These are phyloP conservation scores for Apantesis nais DNA, from an alignment of 2,888 invertebrate genomes.

Conservation along the genomic window DNA sequence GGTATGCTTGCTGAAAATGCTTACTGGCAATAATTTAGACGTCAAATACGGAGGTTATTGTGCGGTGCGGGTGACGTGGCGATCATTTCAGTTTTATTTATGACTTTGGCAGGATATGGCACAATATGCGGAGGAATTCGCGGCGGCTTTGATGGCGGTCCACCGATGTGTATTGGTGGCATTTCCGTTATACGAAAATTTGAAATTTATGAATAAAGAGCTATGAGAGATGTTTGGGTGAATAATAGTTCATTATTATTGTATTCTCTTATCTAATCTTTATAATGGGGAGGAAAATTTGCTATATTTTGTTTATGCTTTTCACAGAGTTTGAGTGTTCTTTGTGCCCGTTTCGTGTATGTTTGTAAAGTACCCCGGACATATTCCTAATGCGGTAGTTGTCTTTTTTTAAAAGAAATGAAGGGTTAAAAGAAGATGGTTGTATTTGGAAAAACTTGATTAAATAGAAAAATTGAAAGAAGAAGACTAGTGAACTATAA, in stretches of 20 bases:
- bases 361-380: too few species aligned
- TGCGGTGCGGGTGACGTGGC: constrained; percentile 68
- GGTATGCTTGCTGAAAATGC: constrained; percentile 74
- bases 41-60: constrained; percentile 81
- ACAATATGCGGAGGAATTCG: constrained; percentile 76
- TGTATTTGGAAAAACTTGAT: too few species aligned
- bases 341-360: too few species aligned
- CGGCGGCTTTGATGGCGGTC: constrained; percentile 73
- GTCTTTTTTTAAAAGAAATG: too few species aligned
- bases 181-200: constrained; percentile 73
- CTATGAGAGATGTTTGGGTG: constrained; percentile 34
- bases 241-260: constrained; percentile 21
- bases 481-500: too few species aligned
- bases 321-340: too few species aligned
- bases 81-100: constrained; percentile 83
- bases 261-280: background rate
- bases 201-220: constrained; percentile 52
- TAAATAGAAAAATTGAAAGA: too few species aligned
- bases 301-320: background rate
- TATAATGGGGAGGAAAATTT: background rate
- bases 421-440: too few species aligned
- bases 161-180: constrained; percentile 75
- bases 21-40: constrained; percentile 85
- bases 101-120: constrained; percentile 76
- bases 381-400: too few species aligned